A percentile compares a stretch with the other conserved stretches of the same genome.
Evolutionary conservation across 2,888 invertebrate species (phyloP).

Genomic region (Neoitamus cyanurus): DNA sequence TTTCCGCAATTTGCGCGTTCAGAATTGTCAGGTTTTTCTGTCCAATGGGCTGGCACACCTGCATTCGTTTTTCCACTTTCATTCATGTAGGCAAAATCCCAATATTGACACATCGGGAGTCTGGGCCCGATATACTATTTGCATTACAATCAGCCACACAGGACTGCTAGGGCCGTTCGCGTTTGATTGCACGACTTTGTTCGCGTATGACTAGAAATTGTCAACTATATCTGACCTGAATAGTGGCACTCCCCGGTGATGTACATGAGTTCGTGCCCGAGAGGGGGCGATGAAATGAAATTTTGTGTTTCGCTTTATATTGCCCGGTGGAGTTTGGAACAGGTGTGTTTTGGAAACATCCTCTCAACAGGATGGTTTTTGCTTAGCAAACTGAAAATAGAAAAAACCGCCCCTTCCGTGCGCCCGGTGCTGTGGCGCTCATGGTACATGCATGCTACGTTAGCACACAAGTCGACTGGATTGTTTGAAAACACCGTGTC

Average conservation of each 20-base stretch:
- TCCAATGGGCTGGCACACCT: neutral
- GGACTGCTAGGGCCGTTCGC: neutral
- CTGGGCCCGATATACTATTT: slow-evolving; percentile 20
- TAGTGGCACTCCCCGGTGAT: neutral
- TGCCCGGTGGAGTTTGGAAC: slow-evolving; percentile 10
- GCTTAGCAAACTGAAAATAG: slow-evolving; percentile 32
- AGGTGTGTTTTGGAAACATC: slow-evolving; percentile 37
- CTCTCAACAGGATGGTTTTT: slow-evolving; percentile 26
- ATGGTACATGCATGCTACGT: neutral
- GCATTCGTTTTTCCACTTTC: neutral
- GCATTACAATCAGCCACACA: slow-evolving; percentile 35
- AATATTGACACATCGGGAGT: slow-evolving; percentile 33
- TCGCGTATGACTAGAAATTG: slow-evolving; percentile 40
- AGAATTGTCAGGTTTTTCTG: neutral
- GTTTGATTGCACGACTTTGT: slow-evolving; percentile 39
- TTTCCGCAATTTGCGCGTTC: neutral
- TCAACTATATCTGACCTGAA: slow-evolving; percentile 40
- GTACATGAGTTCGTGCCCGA: neutral
- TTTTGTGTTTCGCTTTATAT: slow-evolving; percentile 24
- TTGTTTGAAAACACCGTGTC: slow-evolving; percentile 33
- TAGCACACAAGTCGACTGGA: slow-evolving; percentile 6
- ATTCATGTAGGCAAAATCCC: slow-evolving; percentile 22
- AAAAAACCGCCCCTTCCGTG: neutral
- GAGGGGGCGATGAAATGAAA: neutral
- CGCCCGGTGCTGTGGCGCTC: neutral